phyloP scores from a whole-genome alignment of 2,888 invertebrate species.

The Celastrina argiolus region DNA sequence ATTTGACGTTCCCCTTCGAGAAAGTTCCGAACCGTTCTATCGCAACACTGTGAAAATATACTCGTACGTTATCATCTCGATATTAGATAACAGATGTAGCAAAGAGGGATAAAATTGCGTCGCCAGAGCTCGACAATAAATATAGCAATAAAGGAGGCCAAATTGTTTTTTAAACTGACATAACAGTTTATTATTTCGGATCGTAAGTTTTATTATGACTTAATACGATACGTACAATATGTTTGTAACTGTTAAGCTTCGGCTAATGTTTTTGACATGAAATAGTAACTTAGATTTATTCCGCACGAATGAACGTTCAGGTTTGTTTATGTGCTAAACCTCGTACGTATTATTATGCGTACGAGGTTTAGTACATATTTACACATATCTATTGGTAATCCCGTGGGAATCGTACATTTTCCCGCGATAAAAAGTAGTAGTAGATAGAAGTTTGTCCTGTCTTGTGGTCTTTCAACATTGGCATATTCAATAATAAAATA shows the following conservation, averaged over 20 bases:
- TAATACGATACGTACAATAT: neutral
- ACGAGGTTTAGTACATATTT: no score
- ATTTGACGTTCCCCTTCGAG: neutral
- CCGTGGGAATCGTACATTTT: no score
- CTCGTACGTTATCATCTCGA: constrained; percentile 2
- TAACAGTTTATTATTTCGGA: constrained; percentile 17
- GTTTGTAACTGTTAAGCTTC: neutral
- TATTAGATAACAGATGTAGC: constrained; percentile 21
- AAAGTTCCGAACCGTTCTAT: neutral
- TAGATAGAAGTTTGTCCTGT: no score
- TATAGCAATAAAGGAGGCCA: constrained; percentile 15
- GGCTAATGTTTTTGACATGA: neutral
- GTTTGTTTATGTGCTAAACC: no score
- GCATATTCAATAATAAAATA: no score
- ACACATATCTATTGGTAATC: no score
- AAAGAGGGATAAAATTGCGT: constrained; percentile 20
- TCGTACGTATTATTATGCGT: no score
- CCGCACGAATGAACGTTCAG: neutral
- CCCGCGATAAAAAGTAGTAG: no score
- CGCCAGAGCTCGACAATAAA: constrained; percentile 14
- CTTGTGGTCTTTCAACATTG: no score
- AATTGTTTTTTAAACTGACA: constrained; percentile 21
- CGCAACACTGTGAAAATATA: constrained; percentile 2
- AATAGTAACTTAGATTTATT: neutral
- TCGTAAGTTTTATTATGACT: constrained; percentile 19